phyloP scores from a whole-genome alignment of 2,113 vertebrate species.

The Penelope pileata region DNA sequence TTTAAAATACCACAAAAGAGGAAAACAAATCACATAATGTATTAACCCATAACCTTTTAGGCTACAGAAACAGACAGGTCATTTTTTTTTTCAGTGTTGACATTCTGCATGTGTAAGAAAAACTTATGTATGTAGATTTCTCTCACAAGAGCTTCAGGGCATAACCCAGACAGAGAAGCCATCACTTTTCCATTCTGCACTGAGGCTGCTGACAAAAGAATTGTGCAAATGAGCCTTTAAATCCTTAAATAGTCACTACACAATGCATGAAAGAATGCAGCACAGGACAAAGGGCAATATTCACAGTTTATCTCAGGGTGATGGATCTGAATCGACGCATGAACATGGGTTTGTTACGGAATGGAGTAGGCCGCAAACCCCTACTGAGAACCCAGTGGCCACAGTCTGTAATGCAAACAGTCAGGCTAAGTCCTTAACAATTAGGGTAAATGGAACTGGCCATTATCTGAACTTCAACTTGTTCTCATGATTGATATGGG shows the following conservation, averaged over 20 bases:
- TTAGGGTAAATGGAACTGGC: constrained; percentile 90
- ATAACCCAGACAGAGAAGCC: constrained; percentile 81
- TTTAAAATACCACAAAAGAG: constrained; percentile 10
- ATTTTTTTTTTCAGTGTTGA: constrained; percentile 77
- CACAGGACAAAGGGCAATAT: constrained; percentile 89
- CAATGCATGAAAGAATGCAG: constrained; percentile 94
- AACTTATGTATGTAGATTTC: constrained; percentile 80
- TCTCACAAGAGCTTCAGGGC: constrained; percentile 79
- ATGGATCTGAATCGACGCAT: constrained; percentile 98
- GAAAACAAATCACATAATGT: constrained; percentile 64
- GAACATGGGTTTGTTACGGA: constrained; percentile 94
- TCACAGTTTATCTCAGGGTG: constrained; percentile 94
- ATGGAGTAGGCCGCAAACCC: constrained; percentile 87
- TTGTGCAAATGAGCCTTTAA: constrained; percentile 99
- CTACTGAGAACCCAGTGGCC: constrained; percentile 90
- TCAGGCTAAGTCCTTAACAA: constrained; percentile 87
- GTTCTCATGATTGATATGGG: constrained; percentile 97
- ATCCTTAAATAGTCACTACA: constrained; percentile 96
- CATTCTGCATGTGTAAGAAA: constrained; percentile 75
- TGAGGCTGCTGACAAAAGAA: constrained; percentile 92
- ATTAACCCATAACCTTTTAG: constrained; percentile 77
- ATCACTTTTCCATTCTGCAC: constrained; percentile 85
- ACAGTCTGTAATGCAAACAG: constrained; percentile 84
- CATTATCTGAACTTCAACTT: constrained; percentile 88
- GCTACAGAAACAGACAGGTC: constrained; percentile 75